phyloP scores from a whole-genome alignment of 2,113 vertebrate genomes.

The Ictidomys tridecemlineatus region DNA sequence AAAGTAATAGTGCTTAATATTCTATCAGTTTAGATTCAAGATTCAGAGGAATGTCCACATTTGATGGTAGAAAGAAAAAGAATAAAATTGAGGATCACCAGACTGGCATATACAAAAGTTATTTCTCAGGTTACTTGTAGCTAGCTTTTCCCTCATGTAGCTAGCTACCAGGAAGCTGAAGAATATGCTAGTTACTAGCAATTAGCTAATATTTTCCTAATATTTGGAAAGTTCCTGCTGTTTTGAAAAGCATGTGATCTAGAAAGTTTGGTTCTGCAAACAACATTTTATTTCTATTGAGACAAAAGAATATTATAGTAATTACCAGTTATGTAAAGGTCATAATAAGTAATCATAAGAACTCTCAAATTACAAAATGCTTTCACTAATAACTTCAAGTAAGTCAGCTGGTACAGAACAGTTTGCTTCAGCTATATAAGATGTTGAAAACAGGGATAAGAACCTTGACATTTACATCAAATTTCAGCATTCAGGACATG shows the following conservation, averaged over 20 bases:
- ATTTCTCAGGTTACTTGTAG: not conserved
- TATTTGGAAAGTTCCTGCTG: not conserved
- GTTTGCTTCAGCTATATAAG: not conserved
- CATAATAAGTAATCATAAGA: not conserved
- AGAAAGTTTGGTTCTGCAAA: not conserved
- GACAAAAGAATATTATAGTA: not conserved
- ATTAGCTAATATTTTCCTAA: not conserved
- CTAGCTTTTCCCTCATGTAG: not conserved
- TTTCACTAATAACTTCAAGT: not conserved
- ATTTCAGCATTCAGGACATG: slow-evolving; percentile 1
- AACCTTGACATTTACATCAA: not conserved
- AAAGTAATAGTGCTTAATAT: slow-evolving; percentile 4
- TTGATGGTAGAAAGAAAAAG: not conserved
- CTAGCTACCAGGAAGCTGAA: not conserved
- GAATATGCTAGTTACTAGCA: not conserved
- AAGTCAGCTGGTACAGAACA: not conserved
- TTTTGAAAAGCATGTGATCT: not conserved
- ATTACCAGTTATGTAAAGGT: not conserved
- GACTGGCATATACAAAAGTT: not conserved
- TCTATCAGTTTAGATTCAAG: slow-evolving; percentile 19
- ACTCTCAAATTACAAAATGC: not conserved
- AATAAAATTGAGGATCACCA: not conserved
- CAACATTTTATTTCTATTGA: slow-evolving; percentile 41
- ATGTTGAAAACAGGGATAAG: not conserved
- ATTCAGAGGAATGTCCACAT: not conserved